These are phyloP conservation scores for Ochlodes sylvanus DNA, from an alignment of 2,888 invertebrate genomes.

Conservation along the genomic window DNA sequence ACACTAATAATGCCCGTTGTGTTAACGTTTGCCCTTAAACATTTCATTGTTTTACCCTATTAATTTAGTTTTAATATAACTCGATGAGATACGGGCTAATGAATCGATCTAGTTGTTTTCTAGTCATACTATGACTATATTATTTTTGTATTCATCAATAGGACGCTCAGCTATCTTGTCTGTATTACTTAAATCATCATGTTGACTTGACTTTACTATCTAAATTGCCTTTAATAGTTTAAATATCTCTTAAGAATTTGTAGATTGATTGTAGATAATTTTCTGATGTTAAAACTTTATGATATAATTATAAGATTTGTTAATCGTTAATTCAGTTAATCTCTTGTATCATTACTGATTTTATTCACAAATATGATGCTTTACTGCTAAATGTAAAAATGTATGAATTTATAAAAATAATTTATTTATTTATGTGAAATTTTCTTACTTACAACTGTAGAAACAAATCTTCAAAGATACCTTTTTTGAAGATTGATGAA, in stretches of 20 bases:
- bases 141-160: constrained; percentile 38
- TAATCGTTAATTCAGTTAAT: too few species aligned
- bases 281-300: constrained; percentile 25
- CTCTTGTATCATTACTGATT: too few species aligned
- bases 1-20: constrained; percentile 23
- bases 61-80: constrained; percentile 3
- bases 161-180: constrained; percentile 22
- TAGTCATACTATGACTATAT: constrained; percentile 44
- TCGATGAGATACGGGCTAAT: not conserved
- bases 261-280: constrained; percentile 52
- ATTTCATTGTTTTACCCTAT: constrained; percentile 16
- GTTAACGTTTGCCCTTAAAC: constrained; percentile 4
- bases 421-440: too few species aligned
- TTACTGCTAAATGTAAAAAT: too few species aligned
- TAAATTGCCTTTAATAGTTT: constrained; percentile 74
- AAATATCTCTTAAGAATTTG: constrained; percentile 64
- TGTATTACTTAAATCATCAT: constrained; percentile 36
- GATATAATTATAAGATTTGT: not conserved
- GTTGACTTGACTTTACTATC: constrained; percentile 60
- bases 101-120: constrained; percentile 1
- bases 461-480: too few species aligned
- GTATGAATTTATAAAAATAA: too few species aligned
- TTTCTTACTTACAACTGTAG: too few species aligned
- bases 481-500: too few species aligned
- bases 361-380: too few species aligned